Percentiles rank a stretch among this genome's conserved stretches.
phyloP scores from a whole-genome alignment of 2,888 invertebrate genomes.

The Gisinianus flammeolus region DNA sequence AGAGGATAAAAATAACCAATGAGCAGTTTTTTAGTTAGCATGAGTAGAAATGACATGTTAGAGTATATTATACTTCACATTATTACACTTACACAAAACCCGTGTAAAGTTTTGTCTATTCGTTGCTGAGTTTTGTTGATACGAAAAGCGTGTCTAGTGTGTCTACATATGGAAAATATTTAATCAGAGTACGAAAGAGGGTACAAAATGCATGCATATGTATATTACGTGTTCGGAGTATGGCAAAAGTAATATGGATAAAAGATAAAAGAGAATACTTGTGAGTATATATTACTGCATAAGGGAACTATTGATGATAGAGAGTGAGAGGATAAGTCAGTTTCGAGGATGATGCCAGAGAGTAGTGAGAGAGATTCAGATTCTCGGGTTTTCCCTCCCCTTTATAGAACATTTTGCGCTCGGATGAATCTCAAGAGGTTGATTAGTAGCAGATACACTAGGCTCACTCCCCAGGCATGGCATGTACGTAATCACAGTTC shows the following conservation, averaged over 20 bases:
- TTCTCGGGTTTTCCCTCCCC: not conserved
- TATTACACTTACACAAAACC: no score
- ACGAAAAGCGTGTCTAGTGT: not conserved
- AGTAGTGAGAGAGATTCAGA: not conserved
- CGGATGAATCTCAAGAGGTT: slow-evolving; percentile 37
- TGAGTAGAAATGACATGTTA: no score
- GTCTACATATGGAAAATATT: not conserved
- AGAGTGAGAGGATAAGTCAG: not conserved
- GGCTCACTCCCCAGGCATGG: not conserved
- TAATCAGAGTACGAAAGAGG: not conserved
- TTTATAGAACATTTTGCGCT: slow-evolving; percentile 43
- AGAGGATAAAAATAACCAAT: no score
- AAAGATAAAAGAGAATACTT: not conserved
- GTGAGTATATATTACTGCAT: not conserved
- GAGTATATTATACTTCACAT: no score
- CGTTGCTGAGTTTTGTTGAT: no score
- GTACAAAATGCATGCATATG: not conserved
- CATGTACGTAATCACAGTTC: slow-evolving; percentile 4
- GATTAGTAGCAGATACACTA: slow-evolving; percentile 35
- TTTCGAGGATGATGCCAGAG: not conserved
- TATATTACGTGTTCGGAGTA: no score
- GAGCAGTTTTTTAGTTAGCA: no score
- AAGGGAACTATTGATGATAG: not conserved
- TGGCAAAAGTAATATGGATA: no score
- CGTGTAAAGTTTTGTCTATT: no score